phyloP scores from a whole-genome alignment of 2,888 invertebrate species.

The Spisula subtruncata region DNA sequence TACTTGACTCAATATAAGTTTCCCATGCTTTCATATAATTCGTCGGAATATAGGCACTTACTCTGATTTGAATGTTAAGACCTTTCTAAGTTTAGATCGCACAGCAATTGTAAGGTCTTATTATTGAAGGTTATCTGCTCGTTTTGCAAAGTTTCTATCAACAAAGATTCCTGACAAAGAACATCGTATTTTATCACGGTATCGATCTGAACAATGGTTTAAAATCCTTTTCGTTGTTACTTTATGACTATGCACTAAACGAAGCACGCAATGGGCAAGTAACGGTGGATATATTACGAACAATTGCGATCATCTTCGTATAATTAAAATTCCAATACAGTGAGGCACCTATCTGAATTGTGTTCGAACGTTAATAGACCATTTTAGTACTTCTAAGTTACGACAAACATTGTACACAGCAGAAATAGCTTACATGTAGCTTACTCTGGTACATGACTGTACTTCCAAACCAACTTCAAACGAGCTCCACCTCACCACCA shows the following conservation, averaged over 20 bases:
- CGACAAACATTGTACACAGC: no score
- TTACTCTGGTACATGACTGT: no score
- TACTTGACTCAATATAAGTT: conserved; percentile 7
- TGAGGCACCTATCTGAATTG: no score
- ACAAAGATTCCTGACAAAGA: not conserved
- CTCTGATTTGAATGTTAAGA: not conserved
- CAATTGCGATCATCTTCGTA: no score
- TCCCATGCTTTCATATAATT: not conserved
- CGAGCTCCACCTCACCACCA: no score
- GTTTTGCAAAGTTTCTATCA: not conserved
- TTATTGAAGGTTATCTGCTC: conserved; percentile 11
- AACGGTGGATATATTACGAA: not conserved
- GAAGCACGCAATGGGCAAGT: conserved; percentile 1
- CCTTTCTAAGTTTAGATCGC: not conserved
- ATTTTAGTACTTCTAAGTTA: no score
- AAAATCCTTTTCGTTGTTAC: not conserved
- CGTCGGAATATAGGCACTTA: conserved; percentile 3
- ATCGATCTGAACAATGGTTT: not conserved
- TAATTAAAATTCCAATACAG: no score
- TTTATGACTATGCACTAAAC: conserved; percentile 6
- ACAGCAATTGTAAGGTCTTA: not conserved
- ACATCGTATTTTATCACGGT: not conserved
- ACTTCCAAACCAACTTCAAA: no score
- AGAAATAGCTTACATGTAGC: no score
- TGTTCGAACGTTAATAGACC: no score